These are phyloP conservation scores for Lasiurus cinereus DNA, from an alignment of 2,113 vertebrate species.

Conservation along the genomic window DNA sequence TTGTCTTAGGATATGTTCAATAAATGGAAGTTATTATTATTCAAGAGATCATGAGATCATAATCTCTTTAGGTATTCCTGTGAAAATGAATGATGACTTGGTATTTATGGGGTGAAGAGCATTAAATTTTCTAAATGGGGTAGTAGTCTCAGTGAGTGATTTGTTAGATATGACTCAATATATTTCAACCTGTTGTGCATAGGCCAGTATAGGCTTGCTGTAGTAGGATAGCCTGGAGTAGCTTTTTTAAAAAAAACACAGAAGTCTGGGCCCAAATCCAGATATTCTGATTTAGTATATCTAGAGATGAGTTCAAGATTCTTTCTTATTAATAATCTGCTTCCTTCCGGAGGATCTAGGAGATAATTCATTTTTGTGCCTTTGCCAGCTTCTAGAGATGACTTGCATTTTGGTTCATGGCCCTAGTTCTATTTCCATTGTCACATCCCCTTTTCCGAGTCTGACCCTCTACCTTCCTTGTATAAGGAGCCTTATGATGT, in stretches of 20 bases:
- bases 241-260: neutral
- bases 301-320: neutral
- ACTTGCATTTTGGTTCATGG: neutral
- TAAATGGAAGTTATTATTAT: constrained; percentile 1
- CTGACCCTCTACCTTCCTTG: neutral
- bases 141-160: neutral
- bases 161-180: neutral
- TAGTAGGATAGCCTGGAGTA: neutral
- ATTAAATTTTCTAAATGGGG: neutral
- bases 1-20: neutral
- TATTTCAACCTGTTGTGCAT: neutral
- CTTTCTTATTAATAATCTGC: neutral
- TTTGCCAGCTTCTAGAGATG: neutral
- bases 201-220: neutral
- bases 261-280: neutral
- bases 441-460: neutral
- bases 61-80: neutral
- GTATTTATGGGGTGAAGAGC: neutral
- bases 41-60: neutral
- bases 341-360: neutral
- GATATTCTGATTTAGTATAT: neutral
- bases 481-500: neutral
- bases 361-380: neutral
- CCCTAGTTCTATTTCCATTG: neutral
- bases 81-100: neutral